Percentiles rank a stretch among this genome's conserved stretches.
Conservation (phyloP, 2,113 vertebrate genomes). For the Lethenteron camtschaticum region DNA sequence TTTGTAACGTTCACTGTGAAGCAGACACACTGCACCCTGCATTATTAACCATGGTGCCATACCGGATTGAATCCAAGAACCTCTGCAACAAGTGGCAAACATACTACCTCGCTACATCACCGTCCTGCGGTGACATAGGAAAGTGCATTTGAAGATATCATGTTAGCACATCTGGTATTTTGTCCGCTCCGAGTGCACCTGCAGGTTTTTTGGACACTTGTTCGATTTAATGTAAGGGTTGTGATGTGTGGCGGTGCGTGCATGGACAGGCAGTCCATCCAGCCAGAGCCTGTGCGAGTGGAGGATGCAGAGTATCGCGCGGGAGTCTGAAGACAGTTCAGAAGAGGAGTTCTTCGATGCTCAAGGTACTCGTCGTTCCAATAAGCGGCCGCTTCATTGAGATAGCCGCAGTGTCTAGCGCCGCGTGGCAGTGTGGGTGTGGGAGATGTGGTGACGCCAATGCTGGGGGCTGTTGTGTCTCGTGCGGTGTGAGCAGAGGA, state of each 20-base stretch:
- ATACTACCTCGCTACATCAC: too few species aligned
- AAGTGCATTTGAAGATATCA: too few species aligned
- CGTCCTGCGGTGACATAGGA: too few species aligned
- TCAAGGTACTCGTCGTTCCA: slow-evolving; percentile 31
- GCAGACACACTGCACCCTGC: too few species aligned
- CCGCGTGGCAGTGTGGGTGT: neutral
- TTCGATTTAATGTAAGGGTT: slow-evolving; percentile 3
- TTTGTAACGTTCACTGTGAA: too few species aligned
- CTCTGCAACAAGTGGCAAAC: too few species aligned
- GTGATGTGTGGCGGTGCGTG: neutral
- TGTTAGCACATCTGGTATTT: too few species aligned
- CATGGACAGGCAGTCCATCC: slow-evolving; percentile 44
- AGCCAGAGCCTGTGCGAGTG: slow-evolving; percentile 75
- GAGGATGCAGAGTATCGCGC: slow-evolving; percentile 90
- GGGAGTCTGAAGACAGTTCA: slow-evolving; percentile 73
- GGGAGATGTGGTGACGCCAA: too few species aligned
- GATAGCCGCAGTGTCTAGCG: neutral
- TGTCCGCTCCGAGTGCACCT: too few species aligned
- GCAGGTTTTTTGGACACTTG: neutral
- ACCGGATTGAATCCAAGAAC: too few species aligned
- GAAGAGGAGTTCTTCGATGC: slow-evolving; percentile 96
- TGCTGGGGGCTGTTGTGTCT: neutral
- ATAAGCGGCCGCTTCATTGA: too few species aligned
- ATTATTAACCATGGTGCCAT: too few species aligned
- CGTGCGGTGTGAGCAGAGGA: slow-evolving; percentile 32